These are phyloP conservation scores for Hiodon tergisus DNA, from an alignment of 2,113 vertebrate species.

Conservation along the genomic window DNA sequence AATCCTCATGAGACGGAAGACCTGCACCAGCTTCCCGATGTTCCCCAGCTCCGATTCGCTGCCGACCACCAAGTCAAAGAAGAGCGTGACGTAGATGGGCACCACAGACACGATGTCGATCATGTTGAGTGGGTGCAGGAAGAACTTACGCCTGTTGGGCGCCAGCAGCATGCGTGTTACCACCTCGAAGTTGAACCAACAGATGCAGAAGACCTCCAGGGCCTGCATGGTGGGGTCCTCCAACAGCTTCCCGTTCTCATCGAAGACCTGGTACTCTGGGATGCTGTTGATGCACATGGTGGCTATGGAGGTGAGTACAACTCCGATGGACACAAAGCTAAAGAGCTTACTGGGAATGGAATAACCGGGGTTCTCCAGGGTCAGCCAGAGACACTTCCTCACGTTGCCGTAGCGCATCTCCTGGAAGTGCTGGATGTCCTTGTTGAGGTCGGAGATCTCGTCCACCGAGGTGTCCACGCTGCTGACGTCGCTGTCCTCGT, in stretches of 20 bases:
- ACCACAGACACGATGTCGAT: conserved; percentile 88
- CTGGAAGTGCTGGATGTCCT: conserved; percentile 81
- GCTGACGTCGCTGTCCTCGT: conserved; percentile 91
- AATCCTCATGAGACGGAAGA: conserved; percentile 90
- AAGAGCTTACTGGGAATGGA: conserved; percentile 94
- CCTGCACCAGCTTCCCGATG: conserved; percentile 86
- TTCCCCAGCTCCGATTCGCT: conserved; percentile 71
- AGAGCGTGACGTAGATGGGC: conserved; percentile 88
- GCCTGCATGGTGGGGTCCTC: conserved; percentile 75
- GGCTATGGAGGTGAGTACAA: conserved; percentile 85
- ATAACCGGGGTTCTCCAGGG: conserved; percentile 95
- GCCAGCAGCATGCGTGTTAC: conserved; percentile 83
- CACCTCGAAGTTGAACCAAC: conserved; percentile 97
- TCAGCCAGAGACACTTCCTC: conserved; percentile 87
- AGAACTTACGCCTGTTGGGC: conserved; percentile 85
- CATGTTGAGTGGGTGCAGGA: conserved; percentile 85
- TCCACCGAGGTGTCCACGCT: conserved; percentile 87
- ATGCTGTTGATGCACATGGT: conserved; percentile 96
- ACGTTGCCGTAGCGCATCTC: conserved; percentile 72
- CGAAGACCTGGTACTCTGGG: conserved; percentile 82
- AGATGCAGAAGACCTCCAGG: conserved; percentile 89
- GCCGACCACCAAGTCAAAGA: conserved; percentile 72
- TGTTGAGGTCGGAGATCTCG: conserved; percentile 89
- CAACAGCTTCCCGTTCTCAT: conserved; percentile 59
- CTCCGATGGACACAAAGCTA: conserved; percentile 86